A percentile compares a stretch with the other conserved stretches of the same genome.
phyloP scores from a whole-genome alignment of 2,888 invertebrate genomes.

The Habroteleia sp. region DNA sequence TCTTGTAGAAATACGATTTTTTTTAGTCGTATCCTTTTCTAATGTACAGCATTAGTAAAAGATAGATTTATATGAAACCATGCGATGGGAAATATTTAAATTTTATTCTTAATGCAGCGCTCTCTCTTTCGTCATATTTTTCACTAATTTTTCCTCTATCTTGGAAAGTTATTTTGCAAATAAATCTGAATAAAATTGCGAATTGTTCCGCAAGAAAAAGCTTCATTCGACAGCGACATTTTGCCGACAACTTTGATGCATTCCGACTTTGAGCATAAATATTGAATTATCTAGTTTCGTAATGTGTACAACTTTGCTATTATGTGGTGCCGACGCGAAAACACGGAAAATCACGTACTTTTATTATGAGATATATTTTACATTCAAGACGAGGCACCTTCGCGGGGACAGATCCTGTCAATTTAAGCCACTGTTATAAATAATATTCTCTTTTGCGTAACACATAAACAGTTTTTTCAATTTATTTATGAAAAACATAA shows the following conservation, averaged over 20 bases:
- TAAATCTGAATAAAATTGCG: constrained; percentile 17
- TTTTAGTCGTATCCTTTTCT: too few species aligned
- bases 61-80: too few species aligned
- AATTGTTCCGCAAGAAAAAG: constrained; percentile 27
- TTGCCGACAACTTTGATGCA: constrained; percentile 36
- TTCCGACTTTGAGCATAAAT: constrained; percentile 47
- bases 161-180: constrained; percentile 13
- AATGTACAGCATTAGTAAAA: too few species aligned
- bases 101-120: too few species aligned
- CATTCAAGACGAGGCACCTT: constrained; percentile 12
- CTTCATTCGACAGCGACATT: constrained; percentile 17
- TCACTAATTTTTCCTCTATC: not conserved
- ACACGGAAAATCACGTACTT: constrained; percentile 38
- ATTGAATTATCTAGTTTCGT: constrained; percentile 49
- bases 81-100: too few species aligned
- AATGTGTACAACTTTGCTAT: constrained; percentile 47
- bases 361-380: constrained; percentile 48
- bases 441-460: constrained; percentile 5
- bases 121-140: too few species aligned
- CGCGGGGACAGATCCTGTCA: constrained; percentile 37
- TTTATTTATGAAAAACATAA: not conserved
- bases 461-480: constrained; percentile 15
- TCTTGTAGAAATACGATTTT: too few species aligned
- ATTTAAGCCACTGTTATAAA: constrained; percentile 15
- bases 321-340: constrained; percentile 8